Evolutionary conservation across 2,888 invertebrate species (phyloP).

Genomic region (Ryuthela nishihirai): DNA sequence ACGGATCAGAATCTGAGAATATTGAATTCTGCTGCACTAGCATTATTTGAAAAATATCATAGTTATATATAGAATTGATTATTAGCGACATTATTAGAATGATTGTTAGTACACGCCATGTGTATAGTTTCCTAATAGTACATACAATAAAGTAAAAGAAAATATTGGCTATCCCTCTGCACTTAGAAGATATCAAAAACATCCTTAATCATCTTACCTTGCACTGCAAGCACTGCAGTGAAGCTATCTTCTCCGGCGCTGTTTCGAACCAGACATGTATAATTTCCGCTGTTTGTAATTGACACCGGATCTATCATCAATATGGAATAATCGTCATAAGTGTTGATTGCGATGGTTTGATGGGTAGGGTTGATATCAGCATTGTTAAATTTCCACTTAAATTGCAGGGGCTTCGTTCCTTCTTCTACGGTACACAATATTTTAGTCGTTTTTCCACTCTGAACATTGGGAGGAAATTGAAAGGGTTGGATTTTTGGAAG

Average conservation of each 20-base stretch:
- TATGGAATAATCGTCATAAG: slow-evolving; percentile 22
- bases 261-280: slow-evolving; percentile 30
- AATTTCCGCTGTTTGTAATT: slow-evolving; percentile 22
- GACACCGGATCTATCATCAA: slow-evolving; percentile 25
- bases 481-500: slow-evolving; percentile 20
- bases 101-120: too few relatives aligned
- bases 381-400: slow-evolving; percentile 10
- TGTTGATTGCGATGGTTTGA: background rate
- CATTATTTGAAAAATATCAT: too few relatives aligned
- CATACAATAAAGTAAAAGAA: too few relatives aligned
- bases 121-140: too few relatives aligned
- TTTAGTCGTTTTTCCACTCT: slow-evolving; percentile 15
- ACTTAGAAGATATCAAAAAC: too few relatives aligned
- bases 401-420: slow-evolving; percentile 13
- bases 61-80: too few relatives aligned
- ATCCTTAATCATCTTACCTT: slow-evolving; percentile 21
- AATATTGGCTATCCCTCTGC: too few relatives aligned
- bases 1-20: too few relatives aligned
- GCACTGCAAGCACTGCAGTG: slow-evolving; percentile 14
- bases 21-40: too few relatives aligned
- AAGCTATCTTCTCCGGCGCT: slow-evolving; percentile 14
- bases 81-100: too few relatives aligned
- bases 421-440: slow-evolving; percentile 8
- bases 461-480: slow-evolving; percentile 14
- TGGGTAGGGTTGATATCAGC: background rate